Conservation (phyloP, 2,113 vertebrate genomes). For the Pterocles burchelli region DNA sequence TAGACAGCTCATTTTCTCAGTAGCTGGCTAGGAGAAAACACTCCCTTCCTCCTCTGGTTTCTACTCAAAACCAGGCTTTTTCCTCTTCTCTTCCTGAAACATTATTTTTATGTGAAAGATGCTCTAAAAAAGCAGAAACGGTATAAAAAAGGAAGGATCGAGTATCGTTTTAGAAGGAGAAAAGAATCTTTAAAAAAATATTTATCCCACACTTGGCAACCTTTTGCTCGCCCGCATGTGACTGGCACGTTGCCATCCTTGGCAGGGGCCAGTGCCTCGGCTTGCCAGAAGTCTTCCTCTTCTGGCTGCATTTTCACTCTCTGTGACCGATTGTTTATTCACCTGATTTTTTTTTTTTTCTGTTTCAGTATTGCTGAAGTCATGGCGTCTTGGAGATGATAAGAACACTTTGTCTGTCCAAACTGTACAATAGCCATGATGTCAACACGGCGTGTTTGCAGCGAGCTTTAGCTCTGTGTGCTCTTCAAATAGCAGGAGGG, state of each 20-base stretch:
- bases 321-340: constrained; percentile 45
- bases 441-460: background rate
- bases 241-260: constrained; percentile 61
- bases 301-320: background rate
- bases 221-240: constrained; percentile 53
- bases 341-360: constrained; percentile 32
- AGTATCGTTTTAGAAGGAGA: constrained; percentile 34
- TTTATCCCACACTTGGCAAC: constrained; percentile 64
- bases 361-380: background rate
- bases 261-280: background rate
- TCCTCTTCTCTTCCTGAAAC: background rate
- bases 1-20: constrained; percentile 27
- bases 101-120: background rate
- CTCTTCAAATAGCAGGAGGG: background rate
- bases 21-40: background rate
- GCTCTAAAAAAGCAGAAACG: background rate
- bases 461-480: background rate
- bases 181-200: constrained; percentile 47
- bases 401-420: background rate
- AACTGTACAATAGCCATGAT: background rate
- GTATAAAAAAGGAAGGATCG: background rate
- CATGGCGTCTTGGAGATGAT: background rate
- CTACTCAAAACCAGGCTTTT: background rate
- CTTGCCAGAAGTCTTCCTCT: constrained; percentile 79
- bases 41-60: background rate